A percentile compares a stretch with the other conserved stretches of the same genome.
These are phyloP conservation scores for Augochlora pura DNA, from an alignment of 1,140 invertebrate species.

Conservation along the genomic window DNA sequence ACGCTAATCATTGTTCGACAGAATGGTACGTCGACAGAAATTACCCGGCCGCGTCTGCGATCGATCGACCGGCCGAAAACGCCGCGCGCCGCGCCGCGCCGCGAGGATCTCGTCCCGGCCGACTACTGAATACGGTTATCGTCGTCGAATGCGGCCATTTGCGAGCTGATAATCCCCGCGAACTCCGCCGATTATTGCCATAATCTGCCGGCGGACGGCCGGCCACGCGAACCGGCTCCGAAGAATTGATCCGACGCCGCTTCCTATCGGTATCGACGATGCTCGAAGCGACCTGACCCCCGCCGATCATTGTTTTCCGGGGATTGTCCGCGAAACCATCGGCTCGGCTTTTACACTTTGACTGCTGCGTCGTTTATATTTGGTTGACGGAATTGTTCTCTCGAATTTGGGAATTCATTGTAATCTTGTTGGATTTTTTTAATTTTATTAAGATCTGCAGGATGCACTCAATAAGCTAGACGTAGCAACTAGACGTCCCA, in stretches of 20 bases:
- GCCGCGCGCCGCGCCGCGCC: not conserved
- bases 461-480: too few relatives aligned
- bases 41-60: slow-evolving; percentile 7
- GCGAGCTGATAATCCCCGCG: slow-evolving; percentile 36
- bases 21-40: slow-evolving; percentile 19
- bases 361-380: too few relatives aligned
- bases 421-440: too few relatives aligned
- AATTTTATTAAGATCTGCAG: too few relatives aligned
- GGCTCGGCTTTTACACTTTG: too few relatives aligned
- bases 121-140: not conserved
- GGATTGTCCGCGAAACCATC: too few relatives aligned
- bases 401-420: too few relatives aligned
- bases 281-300: too few relatives aligned
- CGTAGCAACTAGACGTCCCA: too few relatives aligned
- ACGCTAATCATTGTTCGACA: slow-evolving; percentile 21
- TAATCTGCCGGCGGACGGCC: slow-evolving; percentile 28
- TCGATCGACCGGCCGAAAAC: not conserved
- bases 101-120: not conserved
- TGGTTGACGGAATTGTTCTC: too few relatives aligned
- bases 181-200: slow-evolving; percentile 42
- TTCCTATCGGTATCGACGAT: slow-evolving; percentile 22
- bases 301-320: not conserved
- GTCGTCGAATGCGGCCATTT: slow-evolving; percentile 5
- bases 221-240: not conserved
- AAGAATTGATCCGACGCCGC: slow-evolving; percentile 37